Conservation (phyloP, 2,888 invertebrate species). For the Trissoscelio sp. region DNA sequence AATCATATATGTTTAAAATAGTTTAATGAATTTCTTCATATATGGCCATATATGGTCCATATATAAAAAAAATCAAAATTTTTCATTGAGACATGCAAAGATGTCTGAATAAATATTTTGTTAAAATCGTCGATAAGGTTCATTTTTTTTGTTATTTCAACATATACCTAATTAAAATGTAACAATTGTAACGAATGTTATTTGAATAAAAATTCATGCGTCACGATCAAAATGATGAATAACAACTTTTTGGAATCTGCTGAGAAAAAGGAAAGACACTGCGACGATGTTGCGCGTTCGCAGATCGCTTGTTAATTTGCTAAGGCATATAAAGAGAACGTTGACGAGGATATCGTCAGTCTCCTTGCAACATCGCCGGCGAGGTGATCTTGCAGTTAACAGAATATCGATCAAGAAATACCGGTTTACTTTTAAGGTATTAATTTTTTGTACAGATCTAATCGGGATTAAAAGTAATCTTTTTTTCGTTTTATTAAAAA, state of each 20-base stretch:
- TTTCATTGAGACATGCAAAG: too few relatives aligned
- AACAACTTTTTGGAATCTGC: conserved; percentile 28
- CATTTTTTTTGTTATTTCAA: too few relatives aligned
- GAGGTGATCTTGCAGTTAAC: conserved; percentile 51
- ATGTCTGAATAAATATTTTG: too few relatives aligned
- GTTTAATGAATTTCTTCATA: too few relatives aligned
- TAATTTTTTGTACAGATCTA: conserved; percentile 4
- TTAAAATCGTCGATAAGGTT: too few relatives aligned
- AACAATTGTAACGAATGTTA: not conserved
- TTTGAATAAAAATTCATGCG: not conserved
- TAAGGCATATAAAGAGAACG: conserved; percentile 76
- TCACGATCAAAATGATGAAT: conserved; percentile 7
- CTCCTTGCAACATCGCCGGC: conserved; percentile 69
- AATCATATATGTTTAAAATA: too few relatives aligned
- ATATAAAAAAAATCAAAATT: too few relatives aligned
- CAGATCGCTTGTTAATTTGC: conserved; percentile 46
- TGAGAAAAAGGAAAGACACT: not conserved
- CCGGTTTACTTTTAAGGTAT: conserved; percentile 50
- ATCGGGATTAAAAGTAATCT: too few relatives aligned
- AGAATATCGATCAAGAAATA: conserved; percentile 33
- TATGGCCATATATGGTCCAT: too few relatives aligned
- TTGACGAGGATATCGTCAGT: conserved; percentile 72
- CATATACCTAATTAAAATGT: not conserved
- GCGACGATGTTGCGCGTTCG: conserved; percentile 6
- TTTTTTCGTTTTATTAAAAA: too few relatives aligned